Conservation (phyloP, 2,888 invertebrate species). For the Drepana falcataria region DNA sequence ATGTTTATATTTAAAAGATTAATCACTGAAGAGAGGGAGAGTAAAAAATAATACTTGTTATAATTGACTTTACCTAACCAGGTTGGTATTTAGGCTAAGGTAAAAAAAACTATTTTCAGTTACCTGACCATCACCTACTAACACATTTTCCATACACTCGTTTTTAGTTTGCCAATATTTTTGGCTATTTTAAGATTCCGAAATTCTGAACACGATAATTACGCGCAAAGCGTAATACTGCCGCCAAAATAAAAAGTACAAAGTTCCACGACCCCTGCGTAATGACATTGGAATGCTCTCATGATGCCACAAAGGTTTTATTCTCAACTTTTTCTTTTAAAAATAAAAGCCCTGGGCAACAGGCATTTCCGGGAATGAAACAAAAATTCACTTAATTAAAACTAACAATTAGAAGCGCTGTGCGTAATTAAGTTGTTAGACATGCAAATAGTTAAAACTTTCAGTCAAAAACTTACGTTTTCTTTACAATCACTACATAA, state of each 20-base stretch:
- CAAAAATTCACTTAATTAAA: conserved; percentile 8
- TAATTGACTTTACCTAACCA: conserved; percentile 19
- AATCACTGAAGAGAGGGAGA: too few species aligned
- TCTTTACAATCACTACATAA: conserved; percentile 61
- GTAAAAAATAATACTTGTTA: conserved; percentile 22
- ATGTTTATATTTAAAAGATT: too few species aligned
- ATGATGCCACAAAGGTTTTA: conserved; percentile 67
- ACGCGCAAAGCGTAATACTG: conserved; percentile 19
- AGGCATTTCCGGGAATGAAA: conserved; percentile 55
- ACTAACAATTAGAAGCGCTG: conserved; percentile 1
- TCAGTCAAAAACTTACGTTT: conserved; percentile 66
- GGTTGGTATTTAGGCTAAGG: conserved; percentile 58
- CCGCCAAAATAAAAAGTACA: conserved; percentile 46
- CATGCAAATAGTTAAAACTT: conserved; percentile 32
- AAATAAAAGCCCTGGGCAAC: conserved; percentile 49
- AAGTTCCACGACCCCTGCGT: conserved; percentile 49
- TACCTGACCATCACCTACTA: conserved; percentile 72
- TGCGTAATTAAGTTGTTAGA: conserved; percentile 12
- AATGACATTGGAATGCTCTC: conserved; percentile 70
- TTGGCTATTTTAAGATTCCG: conserved; percentile 55
- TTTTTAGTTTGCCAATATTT: conserved; percentile 44
- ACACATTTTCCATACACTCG: conserved; percentile 53
- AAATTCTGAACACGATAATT: conserved; percentile 29
- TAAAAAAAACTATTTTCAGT: conserved; percentile 54
- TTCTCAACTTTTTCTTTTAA: conserved; percentile 54